A percentile compares a stretch with the other conserved stretches of the same genome.
Conservation (phyloP, 2,888 invertebrate genomes). For the Torymus auratus region DNA sequence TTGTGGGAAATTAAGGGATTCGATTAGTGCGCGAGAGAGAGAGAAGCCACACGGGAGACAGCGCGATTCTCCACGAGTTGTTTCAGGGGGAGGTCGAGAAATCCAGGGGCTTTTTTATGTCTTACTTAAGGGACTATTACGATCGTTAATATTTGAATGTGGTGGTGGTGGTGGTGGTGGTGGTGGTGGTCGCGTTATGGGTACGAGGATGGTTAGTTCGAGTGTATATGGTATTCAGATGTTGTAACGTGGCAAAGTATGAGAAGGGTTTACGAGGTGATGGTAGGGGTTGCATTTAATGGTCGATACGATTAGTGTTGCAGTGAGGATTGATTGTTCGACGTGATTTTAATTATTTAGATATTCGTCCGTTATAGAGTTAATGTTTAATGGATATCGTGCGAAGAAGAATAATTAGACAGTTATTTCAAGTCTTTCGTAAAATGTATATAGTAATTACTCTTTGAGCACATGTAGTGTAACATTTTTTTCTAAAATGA, state of each 20-base stretch:
- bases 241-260: neutral
- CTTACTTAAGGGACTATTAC: conserved; percentile 28
- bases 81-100: neutral
- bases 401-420: too few relatives aligned
- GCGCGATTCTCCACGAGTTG: conserved; percentile 9
- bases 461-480: too few relatives aligned
- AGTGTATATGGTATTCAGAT: too few relatives aligned
- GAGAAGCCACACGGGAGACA: neutral
- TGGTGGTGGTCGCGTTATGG: conserved; percentile 2
- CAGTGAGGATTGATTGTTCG: too few relatives aligned
- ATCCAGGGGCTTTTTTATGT: conserved; percentile 25
- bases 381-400: too few relatives aligned
- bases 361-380: too few relatives aligned
- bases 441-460: too few relatives aligned
- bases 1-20: conserved; percentile 50
- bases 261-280: neutral
- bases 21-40: conserved; percentile 23
- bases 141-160: conserved; percentile 24
- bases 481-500: too few relatives aligned
- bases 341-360: too few relatives aligned
- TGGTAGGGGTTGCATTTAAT: neutral
- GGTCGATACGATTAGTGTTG: too few relatives aligned
- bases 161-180: neutral
- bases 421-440: too few relatives aligned
- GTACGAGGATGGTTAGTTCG: neutral